Conservation (phyloP, 2,797 vertebrate genomes). For the Momotus momota region DNA sequence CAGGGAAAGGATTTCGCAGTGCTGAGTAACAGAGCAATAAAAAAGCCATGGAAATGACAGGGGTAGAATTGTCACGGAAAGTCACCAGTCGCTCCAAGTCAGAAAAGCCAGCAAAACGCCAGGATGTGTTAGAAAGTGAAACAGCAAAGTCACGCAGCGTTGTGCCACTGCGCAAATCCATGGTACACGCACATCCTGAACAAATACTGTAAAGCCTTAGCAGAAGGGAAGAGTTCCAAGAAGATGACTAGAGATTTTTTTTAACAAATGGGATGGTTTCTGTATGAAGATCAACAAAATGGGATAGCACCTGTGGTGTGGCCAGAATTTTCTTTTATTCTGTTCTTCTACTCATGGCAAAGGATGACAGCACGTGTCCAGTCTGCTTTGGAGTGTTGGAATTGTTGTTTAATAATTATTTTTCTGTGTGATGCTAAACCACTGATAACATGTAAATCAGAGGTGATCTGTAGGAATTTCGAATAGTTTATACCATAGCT, state of each 20-base stretch:
- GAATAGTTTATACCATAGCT: neutral
- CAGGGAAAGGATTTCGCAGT: neutral
- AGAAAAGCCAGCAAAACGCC: neutral
- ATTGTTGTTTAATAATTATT: neutral
- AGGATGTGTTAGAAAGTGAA: neutral
- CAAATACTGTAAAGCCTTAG: neutral
- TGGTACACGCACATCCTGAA: rapidly evolving
- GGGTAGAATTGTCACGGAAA: neutral
- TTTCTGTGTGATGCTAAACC: neutral
- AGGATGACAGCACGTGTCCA: neutral
- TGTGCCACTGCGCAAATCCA: neutral
- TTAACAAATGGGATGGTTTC: neutral
- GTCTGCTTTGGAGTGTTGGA: neutral
- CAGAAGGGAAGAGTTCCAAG: neutral
- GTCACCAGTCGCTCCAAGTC: neutral
- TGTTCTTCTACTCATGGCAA: neutral
- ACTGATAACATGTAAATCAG: neutral
- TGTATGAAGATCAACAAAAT: neutral
- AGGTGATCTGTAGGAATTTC: neutral
- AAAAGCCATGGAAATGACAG: neutral
- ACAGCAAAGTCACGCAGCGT: neutral
- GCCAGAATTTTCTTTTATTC: neutral
- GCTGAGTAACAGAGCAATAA: neutral
- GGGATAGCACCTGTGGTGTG: neutral
- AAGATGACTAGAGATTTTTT: neutral